Conservation (phyloP, 2,888 invertebrate genomes). For the Heliconius erato region DNA sequence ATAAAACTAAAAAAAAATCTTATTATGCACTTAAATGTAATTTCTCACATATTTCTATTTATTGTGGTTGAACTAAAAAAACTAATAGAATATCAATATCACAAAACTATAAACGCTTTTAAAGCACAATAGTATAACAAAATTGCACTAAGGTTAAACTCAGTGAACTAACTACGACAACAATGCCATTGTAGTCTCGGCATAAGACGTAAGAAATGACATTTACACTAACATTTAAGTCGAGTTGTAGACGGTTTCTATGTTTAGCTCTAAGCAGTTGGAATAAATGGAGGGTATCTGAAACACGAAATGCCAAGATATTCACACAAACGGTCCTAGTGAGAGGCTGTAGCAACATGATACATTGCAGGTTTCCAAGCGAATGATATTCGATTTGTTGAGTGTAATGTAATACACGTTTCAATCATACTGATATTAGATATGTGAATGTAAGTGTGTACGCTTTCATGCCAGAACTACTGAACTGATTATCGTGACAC, state of each 20-base stretch:
- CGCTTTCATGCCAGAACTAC: no score
- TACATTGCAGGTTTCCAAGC: neutral
- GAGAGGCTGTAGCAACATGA: neutral
- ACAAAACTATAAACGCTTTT: neutral
- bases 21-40: no score
- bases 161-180: slow-evolving; percentile 1
- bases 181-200: slow-evolving; percentile 18
- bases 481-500: no score
- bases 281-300: slow-evolving; percentile 37
- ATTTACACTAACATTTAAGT: slow-evolving; percentile 34
- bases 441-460: no score
- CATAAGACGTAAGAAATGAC: slow-evolving; percentile 26
- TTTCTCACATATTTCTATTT: neutral
- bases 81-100: neutral
- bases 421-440: neutral
- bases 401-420: slow-evolving; percentile 8
- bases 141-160: neutral
- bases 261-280: slow-evolving; percentile 37
- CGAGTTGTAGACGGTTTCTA: slow-evolving; percentile 17
- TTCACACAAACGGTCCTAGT: slow-evolving; percentile 18
- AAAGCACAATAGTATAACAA: slow-evolving; percentile 3
- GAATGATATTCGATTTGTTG: slow-evolving; percentile 18
- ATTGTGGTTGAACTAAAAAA: neutral
- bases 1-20: no score
- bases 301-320: slow-evolving; percentile 47